Evolutionary conservation across 1,140 invertebrate species (phyloP), one percentile per base, ranked within the genome.

Genomic region (Danaus plexippus): DNA sequence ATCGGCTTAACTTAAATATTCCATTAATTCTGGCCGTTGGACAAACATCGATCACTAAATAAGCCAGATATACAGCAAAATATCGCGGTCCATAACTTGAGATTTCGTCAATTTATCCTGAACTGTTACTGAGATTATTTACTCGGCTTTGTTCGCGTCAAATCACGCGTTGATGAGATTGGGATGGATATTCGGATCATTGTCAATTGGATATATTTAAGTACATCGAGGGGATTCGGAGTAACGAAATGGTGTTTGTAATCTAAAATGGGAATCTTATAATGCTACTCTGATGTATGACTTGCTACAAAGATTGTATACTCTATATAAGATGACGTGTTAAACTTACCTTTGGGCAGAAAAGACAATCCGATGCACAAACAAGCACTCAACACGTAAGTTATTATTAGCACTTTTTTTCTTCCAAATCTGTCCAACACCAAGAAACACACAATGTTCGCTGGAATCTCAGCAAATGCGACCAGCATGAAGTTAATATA

Each of bases 401-500:
- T 83, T 4, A 63, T 70, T 1, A 84, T 73, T 47, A 87, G 58
- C 49, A 81, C 78, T 53, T 61, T 74, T 53, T 85, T 87, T 52
- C 85, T 69, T 48, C 82, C 82, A 57, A 75, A 83, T 61, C 67
- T 71, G 50, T 87, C 84, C 55, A 87, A 54, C 10, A 87, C 73
- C 10, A 80, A 52, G 11, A 84, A 59, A 64, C 80, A 83, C 18
- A 70, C 71, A 59, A 87, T 82, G 63, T 92, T 91, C 1, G 87
- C 88, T 42, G 90, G 90, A 45, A 91, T 89, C 67, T 91, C 90
- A 9, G 90, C 87, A 18, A 89, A 81, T 2, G 78, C 84, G 0
- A 90, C 88, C 12, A 90, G 66, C 62, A 89, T 88, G 59, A 91
- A 90, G 69, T 90, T 90, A 15, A 87, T 59, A 66, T 90, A 91